Percentiles rank a stretch among this genome's conserved stretches.
Evolutionary conservation across 2,113 vertebrate genomes (phyloP).

Genomic region (Pygoscelis adeliae): DNA sequence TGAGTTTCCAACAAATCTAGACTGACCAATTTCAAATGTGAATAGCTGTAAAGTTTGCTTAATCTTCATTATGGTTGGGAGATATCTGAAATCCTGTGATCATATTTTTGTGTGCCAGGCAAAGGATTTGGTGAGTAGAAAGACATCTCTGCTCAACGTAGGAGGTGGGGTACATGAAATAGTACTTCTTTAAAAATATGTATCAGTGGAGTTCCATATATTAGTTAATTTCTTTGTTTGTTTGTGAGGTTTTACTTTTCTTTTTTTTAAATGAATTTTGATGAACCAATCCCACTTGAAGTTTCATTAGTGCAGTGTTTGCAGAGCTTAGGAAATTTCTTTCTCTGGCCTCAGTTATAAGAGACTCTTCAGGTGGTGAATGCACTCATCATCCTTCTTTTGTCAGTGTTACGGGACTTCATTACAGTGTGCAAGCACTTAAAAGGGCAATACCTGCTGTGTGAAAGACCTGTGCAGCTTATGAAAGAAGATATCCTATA

Average conservation of each 20-base stretch:
- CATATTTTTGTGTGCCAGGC: neutral
- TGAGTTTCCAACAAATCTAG: neutral
- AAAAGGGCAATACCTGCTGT: neutral
- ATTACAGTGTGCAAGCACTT: conserved; percentile 9
- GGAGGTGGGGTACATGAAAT: neutral
- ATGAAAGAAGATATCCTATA: neutral
- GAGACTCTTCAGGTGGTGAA: conserved; percentile 20
- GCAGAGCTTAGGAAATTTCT: neutral
- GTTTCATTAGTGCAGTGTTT: neutral
- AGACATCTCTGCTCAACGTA: neutral
- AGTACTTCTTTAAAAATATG: neutral
- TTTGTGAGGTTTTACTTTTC: neutral
- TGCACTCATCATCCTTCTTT: conserved; percentile 38
- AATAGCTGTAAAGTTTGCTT: neutral
- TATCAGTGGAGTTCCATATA: neutral
- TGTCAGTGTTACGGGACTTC: conserved; percentile 16
- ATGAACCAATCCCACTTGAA: neutral
- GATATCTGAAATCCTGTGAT: neutral
- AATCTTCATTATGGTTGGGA: neutral
- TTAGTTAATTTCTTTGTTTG: neutral
- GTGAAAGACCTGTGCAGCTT: neutral
- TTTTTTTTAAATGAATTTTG: neutral
- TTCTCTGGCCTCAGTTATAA: neutral
- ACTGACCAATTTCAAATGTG: neutral
- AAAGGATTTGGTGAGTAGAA: neutral